Evolutionary conservation across 2,888 invertebrate species (phyloP).

Genomic region (Luffia ferchaultella): DNA sequence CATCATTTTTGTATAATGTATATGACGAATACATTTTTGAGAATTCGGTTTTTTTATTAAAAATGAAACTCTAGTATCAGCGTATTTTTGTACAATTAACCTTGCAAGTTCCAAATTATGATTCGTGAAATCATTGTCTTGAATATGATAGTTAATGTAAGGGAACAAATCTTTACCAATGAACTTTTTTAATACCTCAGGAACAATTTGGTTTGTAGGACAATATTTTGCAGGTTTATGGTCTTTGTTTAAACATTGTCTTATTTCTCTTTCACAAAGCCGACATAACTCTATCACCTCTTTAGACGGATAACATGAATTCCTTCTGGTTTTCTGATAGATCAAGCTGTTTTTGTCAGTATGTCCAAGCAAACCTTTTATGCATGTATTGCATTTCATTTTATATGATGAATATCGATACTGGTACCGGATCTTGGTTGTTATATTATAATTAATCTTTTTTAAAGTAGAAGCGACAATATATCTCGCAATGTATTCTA

Average conservation of each 20-base stretch:
- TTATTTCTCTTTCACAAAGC: background rate
- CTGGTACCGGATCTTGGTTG: no score
- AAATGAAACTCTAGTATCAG: background rate
- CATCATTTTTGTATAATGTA: background rate
- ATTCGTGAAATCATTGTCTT: background rate
- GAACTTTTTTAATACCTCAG: background rate
- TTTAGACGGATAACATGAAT: background rate
- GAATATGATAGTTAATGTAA: background rate
- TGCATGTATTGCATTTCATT: no score
- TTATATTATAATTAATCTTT: no score
- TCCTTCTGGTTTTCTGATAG: background rate
- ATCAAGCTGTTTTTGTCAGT: background rate
- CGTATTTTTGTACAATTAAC: background rate
- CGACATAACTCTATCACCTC: background rate
- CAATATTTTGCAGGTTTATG: background rate
- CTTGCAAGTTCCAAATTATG: background rate
- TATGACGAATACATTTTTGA: background rate
- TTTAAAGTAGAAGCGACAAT: background rate
- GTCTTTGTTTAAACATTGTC: background rate
- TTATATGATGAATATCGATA: no score
- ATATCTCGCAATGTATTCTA: no score
- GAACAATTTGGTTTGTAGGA: background rate
- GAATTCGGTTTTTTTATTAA: constrained; percentile 6
- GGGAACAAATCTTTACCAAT: background rate
- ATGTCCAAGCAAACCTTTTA: background rate